Base-by-base conservation (phyloP, 2,113 vertebrate genomes). In the Nymphicus hollandicus region DNA sequence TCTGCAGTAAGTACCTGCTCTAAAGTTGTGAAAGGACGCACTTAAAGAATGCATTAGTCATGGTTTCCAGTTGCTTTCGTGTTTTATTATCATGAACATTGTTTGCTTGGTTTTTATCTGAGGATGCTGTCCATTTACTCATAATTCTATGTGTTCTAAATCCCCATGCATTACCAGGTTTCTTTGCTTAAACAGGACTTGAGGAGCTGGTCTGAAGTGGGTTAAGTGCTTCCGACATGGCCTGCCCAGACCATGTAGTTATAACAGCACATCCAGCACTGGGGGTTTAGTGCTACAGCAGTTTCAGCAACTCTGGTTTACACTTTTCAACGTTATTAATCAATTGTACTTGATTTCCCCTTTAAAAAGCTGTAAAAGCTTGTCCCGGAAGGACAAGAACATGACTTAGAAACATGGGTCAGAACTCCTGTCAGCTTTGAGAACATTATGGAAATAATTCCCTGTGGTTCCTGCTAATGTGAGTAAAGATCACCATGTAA, bases 1-100 rank as follows among this genome's bases (percentile, higher is more conserved):
- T 99, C 85, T 98, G 98, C 98, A 99, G 98, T 99, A 98, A 98
- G 98, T 98, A 94, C 41, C 55, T 11, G 13, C 66, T 55, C 41
- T 65, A 33, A 3, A 50, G 4, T 39, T 9, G 28, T 2, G 61
- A 10, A 17, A 27, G 70, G 44, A 56, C 28, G 5, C 29, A 0
- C 13, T 24, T n/a, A 22, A 22, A 16, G 3, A n/a, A 7, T 15
- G 25, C 37, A 11, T 13, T 37, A 63, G 31, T 31, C 37, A 1
- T 58, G n/a, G 33, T 37, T 86, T 76, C 27, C 28, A 31, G 28
- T 65, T 1, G 1, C 31, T 91, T 79, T 52, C 1, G 0, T 46
- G n/a, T 22, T 88, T 68, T 86, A 10, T 66, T 68, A 20, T 19
- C 14, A 13, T 10, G 35, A 20, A 55, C 1, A 1, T 19, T n/a